These are phyloP conservation scores for Sigmodon hispidus DNA, from an alignment of 2,113 vertebrate species.

Conservation along the genomic window DNA sequence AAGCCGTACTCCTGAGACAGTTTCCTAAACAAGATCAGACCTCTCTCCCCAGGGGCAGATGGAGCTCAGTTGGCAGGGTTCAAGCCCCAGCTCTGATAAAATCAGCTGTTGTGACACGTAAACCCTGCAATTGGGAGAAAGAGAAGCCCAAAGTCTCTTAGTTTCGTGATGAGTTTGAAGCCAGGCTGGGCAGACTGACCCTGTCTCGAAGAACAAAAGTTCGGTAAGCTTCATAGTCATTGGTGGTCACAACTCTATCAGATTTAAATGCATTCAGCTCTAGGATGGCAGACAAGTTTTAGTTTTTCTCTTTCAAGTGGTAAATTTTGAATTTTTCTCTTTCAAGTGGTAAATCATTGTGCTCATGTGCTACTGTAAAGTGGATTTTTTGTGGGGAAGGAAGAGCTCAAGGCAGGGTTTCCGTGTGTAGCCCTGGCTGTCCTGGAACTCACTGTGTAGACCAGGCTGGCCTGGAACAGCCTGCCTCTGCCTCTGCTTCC, in stretches of 20 bases:
- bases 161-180: not conserved
- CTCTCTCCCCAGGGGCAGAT: not conserved
- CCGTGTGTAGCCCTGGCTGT: not conserved
- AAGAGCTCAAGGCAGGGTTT: not conserved
- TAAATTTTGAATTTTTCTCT: not conserved
- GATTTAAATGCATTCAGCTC: not conserved
- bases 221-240: not conserved
- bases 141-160: not conserved
- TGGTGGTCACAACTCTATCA: not conserved
- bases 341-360: not conserved
- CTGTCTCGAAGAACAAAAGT: not conserved
- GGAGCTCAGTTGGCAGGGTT: not conserved
- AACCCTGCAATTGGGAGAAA: not conserved
- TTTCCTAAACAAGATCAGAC: not conserved
- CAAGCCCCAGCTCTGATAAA: not conserved
- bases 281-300: not conserved
- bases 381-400: too few relatives aligned
- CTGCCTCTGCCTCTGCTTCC: not conserved
- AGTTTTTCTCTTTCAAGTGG: not conserved
- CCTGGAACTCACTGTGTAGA: not conserved
- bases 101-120: not conserved
- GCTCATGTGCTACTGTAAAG: not conserved
- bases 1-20: not conserved
- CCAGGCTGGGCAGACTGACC: not conserved
- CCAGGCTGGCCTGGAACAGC: not conserved